Conservation (phyloP, 2,113 vertebrate species). For the Corvus moneduloides region DNA sequence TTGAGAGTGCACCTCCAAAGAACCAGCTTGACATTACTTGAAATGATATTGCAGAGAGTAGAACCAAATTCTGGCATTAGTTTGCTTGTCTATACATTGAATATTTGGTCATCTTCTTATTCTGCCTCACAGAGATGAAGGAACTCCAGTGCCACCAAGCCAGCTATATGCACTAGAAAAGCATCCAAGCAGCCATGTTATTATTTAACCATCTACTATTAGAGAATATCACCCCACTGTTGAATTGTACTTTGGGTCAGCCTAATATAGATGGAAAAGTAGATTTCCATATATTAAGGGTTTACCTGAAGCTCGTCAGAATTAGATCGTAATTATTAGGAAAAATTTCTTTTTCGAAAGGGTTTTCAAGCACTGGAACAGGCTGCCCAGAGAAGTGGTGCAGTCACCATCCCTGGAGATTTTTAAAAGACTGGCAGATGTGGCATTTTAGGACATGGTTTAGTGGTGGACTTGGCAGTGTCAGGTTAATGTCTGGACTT, state of each 20-base stretch:
- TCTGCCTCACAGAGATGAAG: background rate
- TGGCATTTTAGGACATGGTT: background rate
- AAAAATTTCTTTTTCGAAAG: background rate
- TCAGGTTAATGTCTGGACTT: background rate
- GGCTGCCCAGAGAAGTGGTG: background rate
- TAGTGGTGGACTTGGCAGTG: background rate
- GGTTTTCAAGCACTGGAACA: background rate
- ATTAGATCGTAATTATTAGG: background rate
- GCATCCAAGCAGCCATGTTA: background rate
- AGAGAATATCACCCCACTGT: background rate
- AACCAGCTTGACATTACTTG: background rate
- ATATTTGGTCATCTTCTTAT: background rate
- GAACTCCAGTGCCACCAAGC: background rate
- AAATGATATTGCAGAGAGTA: background rate
- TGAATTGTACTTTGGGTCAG: background rate
- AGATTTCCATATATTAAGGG: background rate
- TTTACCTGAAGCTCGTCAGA: background rate
- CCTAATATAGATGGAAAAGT: background rate
- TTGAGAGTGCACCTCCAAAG: background rate
- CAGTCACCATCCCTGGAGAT: background rate
- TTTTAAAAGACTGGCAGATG: background rate
- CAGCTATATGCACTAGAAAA: background rate
- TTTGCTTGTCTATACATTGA: background rate
- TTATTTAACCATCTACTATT: background rate
- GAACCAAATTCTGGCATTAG: background rate